Conservation (phyloP, 2,113 vertebrate genomes). For the Melanerpes aurifrons region DNA sequence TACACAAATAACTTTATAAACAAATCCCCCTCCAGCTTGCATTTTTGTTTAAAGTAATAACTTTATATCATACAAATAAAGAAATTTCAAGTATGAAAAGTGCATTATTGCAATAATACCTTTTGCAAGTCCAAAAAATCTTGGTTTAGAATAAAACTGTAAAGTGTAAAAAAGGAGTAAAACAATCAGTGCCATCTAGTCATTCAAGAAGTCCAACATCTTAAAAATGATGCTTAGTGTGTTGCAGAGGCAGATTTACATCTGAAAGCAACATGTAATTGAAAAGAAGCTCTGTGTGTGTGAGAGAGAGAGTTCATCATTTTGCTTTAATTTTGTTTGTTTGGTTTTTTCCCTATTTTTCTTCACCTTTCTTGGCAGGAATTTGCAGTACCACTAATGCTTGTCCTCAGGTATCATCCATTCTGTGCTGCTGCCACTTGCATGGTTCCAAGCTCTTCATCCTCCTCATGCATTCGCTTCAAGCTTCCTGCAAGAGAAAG, state of each 20-base stretch:
- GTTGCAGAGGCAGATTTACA: conserved; percentile 75
- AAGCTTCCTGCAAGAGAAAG: conserved; percentile 84
- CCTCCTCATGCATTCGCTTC: conserved; percentile 93
- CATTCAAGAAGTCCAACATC: conserved; percentile 77
- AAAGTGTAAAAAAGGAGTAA: conserved; percentile 81
- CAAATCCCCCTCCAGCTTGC: conserved; percentile 75
- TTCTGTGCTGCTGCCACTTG: conserved; percentile 93
- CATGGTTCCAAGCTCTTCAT: conserved; percentile 92
- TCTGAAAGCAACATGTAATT: conserved; percentile 78
- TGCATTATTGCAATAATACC: conserved; percentile 99
- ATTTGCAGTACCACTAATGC: neutral
- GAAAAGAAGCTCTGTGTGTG: conserved; percentile 67
- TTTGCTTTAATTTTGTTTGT: conserved; percentile 17
- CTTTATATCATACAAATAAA: conserved; percentile 86
- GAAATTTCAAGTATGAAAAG: conserved; percentile 98
- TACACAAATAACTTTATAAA: conserved; percentile 82
- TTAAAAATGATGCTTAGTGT: conserved; percentile 76
- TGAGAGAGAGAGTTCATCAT: conserved; percentile 34
- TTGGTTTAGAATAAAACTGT: conserved; percentile 98
- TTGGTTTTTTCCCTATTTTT: conserved; percentile 6
- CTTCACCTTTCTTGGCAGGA: conserved; percentile 60
- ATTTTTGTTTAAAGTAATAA: conserved; percentile 84
- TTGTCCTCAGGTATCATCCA: conserved; percentile 73
- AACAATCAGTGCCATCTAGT: conserved; percentile 82
- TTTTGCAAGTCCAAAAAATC: conserved; percentile 97